phyloP scores from a whole-genome alignment of 2,888 invertebrate species.

The Drosophila setosimentum region DNA sequence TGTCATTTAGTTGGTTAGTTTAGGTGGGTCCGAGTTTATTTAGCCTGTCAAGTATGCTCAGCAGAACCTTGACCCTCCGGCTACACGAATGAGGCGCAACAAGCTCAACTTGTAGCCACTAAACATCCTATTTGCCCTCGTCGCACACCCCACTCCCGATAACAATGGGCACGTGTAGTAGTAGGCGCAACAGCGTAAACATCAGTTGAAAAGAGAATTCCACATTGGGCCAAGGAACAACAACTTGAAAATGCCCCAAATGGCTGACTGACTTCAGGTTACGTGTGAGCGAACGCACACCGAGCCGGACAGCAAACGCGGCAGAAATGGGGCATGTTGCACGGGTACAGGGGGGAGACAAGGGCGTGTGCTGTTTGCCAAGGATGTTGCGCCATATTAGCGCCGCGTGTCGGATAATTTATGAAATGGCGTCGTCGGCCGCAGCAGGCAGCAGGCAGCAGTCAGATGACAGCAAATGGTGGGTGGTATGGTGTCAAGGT shows the following conservation, averaged over 20 bases:
- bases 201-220: conserved; percentile 61
- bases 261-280: conserved; percentile 31
- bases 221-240: conserved; percentile 50
- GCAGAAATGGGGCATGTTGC: background rate
- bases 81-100: conserved; percentile 64
- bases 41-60: conserved; percentile 28
- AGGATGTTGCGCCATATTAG: conserved; percentile 77
- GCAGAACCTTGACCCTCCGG: conserved; percentile 43
- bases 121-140: conserved; percentile 15
- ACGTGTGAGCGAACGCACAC: conserved; percentile 55
- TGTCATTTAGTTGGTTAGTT: background rate
- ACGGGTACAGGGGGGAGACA: background rate
- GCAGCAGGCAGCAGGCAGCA: conserved; percentile 47
- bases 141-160: background rate
- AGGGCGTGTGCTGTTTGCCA: conserved; percentile 37
- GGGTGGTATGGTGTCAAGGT: background rate
- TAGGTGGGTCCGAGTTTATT: conserved; percentile 4
- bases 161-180: conserved; percentile 29
- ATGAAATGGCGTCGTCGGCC: conserved; percentile 69
- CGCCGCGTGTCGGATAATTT: conserved; percentile 80
- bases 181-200: conserved; percentile 70
- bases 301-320: conserved; percentile 32
- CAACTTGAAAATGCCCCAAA: conserved; percentile 51
- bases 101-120: conserved; percentile 65
- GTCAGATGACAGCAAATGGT: conserved; percentile 9